A percentile compares a stretch with the other conserved stretches of the same genome.
phyloP scores from a whole-genome alignment of 2,797 vertebrate genomes.

The Eulemur coronatus region DNA sequence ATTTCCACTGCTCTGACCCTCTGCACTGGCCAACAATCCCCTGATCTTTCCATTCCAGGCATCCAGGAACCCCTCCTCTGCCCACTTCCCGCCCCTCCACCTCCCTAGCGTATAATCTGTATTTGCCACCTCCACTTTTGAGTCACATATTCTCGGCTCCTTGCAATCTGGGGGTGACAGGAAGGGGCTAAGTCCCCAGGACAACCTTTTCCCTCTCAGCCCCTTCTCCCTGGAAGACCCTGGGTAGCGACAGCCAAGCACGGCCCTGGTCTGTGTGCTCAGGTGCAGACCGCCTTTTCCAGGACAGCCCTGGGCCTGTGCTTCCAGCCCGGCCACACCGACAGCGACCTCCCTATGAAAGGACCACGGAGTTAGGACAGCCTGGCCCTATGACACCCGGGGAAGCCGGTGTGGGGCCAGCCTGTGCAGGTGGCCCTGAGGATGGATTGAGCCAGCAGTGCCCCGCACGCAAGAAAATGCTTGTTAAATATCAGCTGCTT shows the following conservation, averaged over 20 bases:
- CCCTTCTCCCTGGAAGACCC: neutral
- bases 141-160: neutral
- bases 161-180: neutral
- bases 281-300: neutral
- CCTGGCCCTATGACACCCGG: too few relatives aligned
- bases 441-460: too few relatives aligned
- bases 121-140: neutral
- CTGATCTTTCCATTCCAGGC: neutral
- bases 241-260: neutral
- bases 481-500: neutral
- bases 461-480: neutral
- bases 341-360: neutral
- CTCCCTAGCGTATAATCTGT: too few relatives aligned
- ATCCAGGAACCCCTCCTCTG: neutral
- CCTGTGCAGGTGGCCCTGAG: neutral
- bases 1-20: too few relatives aligned
- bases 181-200: neutral
- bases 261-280: neutral
- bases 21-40: neutral
- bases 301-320: neutral
- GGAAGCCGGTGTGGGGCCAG: neutral
- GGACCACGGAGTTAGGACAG: neutral
- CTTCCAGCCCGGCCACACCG: neutral
- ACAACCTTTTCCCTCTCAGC: neutral
- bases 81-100: fast-evolving